Evolutionary conservation across 1,140 invertebrate genomes (phyloP), one percentile per base, ranked within the genome.

Genomic region (Artemia franciscana): DNA sequence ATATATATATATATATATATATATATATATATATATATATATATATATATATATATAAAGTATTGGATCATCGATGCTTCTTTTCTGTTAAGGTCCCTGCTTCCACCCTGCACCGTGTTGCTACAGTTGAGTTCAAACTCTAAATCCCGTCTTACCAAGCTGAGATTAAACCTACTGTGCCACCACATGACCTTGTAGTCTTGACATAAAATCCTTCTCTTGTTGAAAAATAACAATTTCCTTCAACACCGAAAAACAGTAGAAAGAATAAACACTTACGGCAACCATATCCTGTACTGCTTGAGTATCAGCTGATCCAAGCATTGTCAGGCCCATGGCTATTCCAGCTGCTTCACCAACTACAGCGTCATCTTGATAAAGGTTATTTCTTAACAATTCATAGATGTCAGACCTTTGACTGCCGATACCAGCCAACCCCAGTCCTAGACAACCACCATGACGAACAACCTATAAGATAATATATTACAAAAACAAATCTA

Each of bases 351-450:
- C 94, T 78, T 99, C 96, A 25, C 91, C 94, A 39, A 91, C 93
- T 0, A 98, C 90, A 4, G 96, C 96, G 76, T 99, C 95, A 75
- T 99, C 94, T 79, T 97, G 91, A 71, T 94, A 97, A 26, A 98
- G 77, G 73, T 93, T 95, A 69, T 91, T 91, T 71, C 96, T 96
- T 0, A 99, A 76, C 71, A 95, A 88, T 71, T 94, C 91, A 71
- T 96, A 98, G 18, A 96, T 84, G 71, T 95, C 90, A 68, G 85
- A 82, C 60, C 91, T 79, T 69, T 92, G 87, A 5, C 93, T 95
- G 7, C 94, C 94, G 73, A 84, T 79, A 12, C 80, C 81, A 30
- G 95, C 92, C 30, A 99, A 75, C 61, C 96, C 96, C 7, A 99
- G 75, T 21, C 95, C 96, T 5, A 99, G 77, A 70, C 92, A 98